phyloP scores from a whole-genome alignment of 2,888 invertebrate species.

The Tiphia femorata region DNA sequence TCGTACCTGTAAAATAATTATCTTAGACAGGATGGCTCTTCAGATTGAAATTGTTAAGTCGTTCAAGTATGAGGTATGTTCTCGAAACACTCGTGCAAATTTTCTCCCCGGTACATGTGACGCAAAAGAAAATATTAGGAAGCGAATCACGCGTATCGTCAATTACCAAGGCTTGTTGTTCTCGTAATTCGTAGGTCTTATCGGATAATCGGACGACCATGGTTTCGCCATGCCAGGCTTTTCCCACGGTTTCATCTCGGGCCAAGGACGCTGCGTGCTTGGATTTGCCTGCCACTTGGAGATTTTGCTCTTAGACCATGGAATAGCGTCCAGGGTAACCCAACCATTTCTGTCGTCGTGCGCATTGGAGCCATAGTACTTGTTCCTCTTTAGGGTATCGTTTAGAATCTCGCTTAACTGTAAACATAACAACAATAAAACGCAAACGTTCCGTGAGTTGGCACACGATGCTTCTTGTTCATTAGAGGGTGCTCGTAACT shows the following conservation, averaged over 20 bases:
- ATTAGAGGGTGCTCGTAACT: too few species aligned
- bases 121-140: too few species aligned
- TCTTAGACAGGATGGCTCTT: neutral
- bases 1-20: neutral
- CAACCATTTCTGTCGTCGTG: constrained; percentile 81
- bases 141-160: too few species aligned
- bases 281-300: constrained; percentile 82
- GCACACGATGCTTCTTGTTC: too few species aligned
- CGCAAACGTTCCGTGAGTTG: too few species aligned
- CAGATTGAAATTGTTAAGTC: neutral
- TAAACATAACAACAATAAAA: too few species aligned
- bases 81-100: too few species aligned
- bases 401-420: constrained; percentile 49
- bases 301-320: constrained; percentile 85
- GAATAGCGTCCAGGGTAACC: constrained; percentile 83
- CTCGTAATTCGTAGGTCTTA: constrained; percentile 53
- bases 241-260: constrained; percentile 62
- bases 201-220: constrained; percentile 55
- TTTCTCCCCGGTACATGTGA: too few species aligned
- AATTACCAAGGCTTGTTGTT: constrained; percentile 57
- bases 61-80: too few species aligned
- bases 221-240: constrained; percentile 60
- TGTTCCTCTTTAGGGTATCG: constrained; percentile 62
- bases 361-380: constrained; percentile 70
- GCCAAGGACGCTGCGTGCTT: constrained; percentile 63